A percentile compares a stretch with the other conserved stretches of the same genome.
phyloP scores from a whole-genome alignment of 2,113 vertebrate species.

The Campylomormyrus numenius region DNA sequence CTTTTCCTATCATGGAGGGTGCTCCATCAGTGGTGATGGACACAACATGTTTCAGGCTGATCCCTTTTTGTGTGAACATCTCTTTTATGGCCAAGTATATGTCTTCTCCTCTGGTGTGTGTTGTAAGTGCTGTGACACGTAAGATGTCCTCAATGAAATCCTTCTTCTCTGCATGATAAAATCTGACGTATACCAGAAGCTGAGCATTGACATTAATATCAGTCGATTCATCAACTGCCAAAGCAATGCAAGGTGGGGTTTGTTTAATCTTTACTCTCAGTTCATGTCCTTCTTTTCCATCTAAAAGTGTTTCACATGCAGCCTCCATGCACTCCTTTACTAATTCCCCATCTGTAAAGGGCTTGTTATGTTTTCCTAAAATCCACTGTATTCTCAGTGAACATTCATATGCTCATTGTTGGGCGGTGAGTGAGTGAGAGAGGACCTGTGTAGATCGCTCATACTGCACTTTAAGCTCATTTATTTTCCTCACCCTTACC shows the following conservation, averaged over 20 bases:
- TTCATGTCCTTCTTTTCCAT: not conserved
- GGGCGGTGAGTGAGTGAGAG: not conserved
- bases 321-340: conserved; percentile 2
- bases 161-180: conserved; percentile 12
- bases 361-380: not conserved
- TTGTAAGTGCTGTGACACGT: conserved; percentile 13
- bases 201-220: not conserved
- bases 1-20: conserved; percentile 1
- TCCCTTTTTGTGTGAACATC: not conserved
- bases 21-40: conserved; percentile 12
- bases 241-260: not conserved
- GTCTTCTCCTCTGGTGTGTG: conserved; percentile 17
- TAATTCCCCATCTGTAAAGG: not conserved
- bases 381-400: not conserved
- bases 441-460: not conserved
- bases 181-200: not conserved
- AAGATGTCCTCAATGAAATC: conserved; percentile 29
- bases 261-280: not conserved
- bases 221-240: not conserved
- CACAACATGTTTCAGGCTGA: conserved; percentile 8
- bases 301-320: not conserved
- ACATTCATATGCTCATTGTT: not conserved
- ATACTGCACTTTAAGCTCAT: not conserved
- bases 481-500: not conserved
- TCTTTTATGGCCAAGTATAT: conserved; percentile 26